A percentile compares a stretch with the other conserved stretches of the same genome.
These are phyloP conservation scores for Falco peregrinus DNA, from an alignment of 2,797 vertebrate genomes.

Conservation along the genomic window DNA sequence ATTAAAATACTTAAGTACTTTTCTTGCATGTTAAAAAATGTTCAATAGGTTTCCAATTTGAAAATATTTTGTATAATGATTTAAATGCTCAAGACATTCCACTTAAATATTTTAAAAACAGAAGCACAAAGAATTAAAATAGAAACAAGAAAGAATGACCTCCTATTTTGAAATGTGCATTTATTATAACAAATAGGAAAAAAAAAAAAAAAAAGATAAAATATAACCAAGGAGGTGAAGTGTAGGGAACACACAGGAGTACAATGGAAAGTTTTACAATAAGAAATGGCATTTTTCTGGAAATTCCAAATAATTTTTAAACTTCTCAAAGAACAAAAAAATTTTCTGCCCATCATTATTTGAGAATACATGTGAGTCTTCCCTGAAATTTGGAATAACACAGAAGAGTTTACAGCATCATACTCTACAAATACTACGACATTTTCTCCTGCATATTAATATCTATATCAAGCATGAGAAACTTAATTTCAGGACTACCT, in stretches of 20 bases:
- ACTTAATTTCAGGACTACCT: neutral
- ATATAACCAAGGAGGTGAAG: accelerated
- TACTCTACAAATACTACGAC: neutral
- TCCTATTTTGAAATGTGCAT: neutral
- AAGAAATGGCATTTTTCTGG: accelerated
- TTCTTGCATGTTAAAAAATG: neutral
- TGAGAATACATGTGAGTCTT: neutral
- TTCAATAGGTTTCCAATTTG: neutral
- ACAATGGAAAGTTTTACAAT: neutral
- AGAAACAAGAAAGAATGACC: accelerated
- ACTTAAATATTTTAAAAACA: neutral
- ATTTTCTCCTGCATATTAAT: too few relatives aligned
- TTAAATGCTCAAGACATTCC: neutral
- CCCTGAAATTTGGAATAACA: neutral
- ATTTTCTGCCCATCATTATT: neutral
- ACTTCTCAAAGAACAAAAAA: neutral
- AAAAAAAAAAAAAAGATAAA: neutral
- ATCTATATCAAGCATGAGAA: neutral
- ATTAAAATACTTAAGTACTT: neutral
- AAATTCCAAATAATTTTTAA: neutral
- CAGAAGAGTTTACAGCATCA: neutral
- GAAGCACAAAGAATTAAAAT: neutral
- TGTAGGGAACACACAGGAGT: neutral
- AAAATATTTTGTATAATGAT: neutral
- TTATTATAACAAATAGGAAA: too few relatives aligned